Percentiles rank a stretch among this genome's conserved stretches.
Conservation (phyloP, 2,888 invertebrate genomes). For the Thymelicus lineola region DNA sequence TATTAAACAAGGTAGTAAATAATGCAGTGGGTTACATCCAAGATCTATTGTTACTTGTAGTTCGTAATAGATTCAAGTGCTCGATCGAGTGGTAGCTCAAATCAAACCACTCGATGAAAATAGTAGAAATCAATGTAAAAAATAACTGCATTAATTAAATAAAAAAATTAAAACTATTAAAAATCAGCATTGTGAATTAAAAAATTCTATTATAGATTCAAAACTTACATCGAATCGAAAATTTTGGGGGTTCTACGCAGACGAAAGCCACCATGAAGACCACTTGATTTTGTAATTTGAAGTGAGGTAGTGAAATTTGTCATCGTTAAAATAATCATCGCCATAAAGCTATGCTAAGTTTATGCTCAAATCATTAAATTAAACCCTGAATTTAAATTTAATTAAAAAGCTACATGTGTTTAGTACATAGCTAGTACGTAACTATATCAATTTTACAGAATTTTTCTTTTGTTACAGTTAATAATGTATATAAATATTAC, state of each 20-base stretch:
- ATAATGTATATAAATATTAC: conserved; percentile 22
- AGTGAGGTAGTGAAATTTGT: neutral
- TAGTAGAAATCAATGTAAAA: no score
- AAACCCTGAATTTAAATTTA: no score
- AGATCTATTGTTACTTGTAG: neutral
- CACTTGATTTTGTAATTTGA: neutral
- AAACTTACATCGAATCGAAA: neutral
- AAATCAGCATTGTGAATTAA: no score
- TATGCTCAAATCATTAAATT: neutral
- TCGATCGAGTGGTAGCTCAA: no score
- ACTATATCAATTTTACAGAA: no score
- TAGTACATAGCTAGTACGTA: no score
- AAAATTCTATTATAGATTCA: neutral
- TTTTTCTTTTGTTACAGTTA: conserved; percentile 5
- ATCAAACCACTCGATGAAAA: no score
- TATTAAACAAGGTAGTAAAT: neutral
- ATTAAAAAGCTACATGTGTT: no score
- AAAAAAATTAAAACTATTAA: no score
- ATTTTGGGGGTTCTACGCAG: neutral
- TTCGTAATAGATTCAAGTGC: no score
- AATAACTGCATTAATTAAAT: no score
- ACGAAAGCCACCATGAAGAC: no score
- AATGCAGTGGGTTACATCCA: neutral
- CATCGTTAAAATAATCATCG: neutral
- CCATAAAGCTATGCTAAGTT: neutral